These are phyloP conservation scores for Syngnathus rostellatus DNA, from an alignment of 2,797 vertebrate species.

Conservation along the genomic window DNA sequence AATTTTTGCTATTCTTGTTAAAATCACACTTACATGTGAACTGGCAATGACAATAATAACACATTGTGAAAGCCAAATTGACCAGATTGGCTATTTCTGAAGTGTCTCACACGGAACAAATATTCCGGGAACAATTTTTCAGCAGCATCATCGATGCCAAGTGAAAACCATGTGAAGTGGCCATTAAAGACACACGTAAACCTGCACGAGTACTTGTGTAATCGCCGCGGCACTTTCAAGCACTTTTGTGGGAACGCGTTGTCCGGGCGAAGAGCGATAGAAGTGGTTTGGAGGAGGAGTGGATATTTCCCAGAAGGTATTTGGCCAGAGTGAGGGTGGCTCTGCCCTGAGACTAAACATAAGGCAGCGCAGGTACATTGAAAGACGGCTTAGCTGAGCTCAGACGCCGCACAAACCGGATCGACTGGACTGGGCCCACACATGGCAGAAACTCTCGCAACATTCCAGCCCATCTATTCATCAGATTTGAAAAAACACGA, in stretches of 20 bases:
- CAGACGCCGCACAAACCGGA: slow-evolving; percentile 17
- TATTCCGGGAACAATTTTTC: no score
- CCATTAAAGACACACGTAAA: background rate
- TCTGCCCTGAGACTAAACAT: slow-evolving; percentile 56
- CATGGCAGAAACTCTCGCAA: background rate
- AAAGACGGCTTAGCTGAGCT: slow-evolving; percentile 15
- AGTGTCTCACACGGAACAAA: background rate
- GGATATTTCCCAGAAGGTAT: slow-evolving; percentile 47
- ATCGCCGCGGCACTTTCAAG: slow-evolving; percentile 2
- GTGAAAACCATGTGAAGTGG: background rate
- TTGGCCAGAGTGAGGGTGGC: slow-evolving; percentile 48
- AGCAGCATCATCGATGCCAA: background rate
- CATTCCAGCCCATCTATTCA: background rate
- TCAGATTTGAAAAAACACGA: background rate
- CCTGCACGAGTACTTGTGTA: background rate
- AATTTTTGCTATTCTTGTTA: no score
- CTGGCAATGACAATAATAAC: no score
- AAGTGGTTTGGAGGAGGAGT: slow-evolving; percentile 62
- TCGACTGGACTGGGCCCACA: slow-evolving; percentile 12
- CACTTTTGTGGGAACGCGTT: slow-evolving; percentile 44
- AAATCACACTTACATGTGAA: no score
- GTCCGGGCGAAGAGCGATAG: slow-evolving; percentile 49
- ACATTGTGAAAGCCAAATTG: no score
- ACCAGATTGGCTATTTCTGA: no score
- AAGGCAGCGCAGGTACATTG: slow-evolving; percentile 29